Percentiles rank a stretch among this genome's conserved stretches.
These are phyloP conservation scores for Ochlodes sylvanus DNA, from an alignment of 2,888 invertebrate species.

Conservation along the genomic window DNA sequence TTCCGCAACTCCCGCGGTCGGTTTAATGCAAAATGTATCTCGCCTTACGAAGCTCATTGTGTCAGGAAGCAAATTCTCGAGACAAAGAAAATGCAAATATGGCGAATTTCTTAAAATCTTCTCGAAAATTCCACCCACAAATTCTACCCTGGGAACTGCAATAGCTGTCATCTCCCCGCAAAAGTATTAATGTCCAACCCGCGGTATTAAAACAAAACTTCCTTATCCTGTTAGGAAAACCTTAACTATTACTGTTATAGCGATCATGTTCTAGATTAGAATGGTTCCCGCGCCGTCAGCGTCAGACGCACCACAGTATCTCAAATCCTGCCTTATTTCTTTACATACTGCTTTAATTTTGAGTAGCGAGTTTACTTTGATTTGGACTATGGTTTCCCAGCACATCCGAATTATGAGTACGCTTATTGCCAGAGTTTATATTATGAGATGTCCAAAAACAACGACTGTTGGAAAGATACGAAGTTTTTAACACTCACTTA, in stretches of 20 bases:
- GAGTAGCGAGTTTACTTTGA: background rate
- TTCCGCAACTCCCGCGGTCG: slow-evolving; percentile 16
- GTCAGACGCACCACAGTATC: background rate
- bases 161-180: slow-evolving; percentile 34
- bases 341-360: background rate
- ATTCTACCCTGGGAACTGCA: slow-evolving; percentile 22
- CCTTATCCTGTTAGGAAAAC: slow-evolving; percentile 21
- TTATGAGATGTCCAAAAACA: slow-evolving; percentile 18
- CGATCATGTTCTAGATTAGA: slow-evolving; percentile 26
- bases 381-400: slow-evolving; percentile 8
- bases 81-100: slow-evolving; percentile 37
- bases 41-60: slow-evolving; percentile 30
- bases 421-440: slow-evolving; percentile 21
- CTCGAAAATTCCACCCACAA: slow-evolving; percentile 27
- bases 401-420: background rate
- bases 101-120: slow-evolving; percentile 32
- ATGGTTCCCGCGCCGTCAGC: slow-evolving; percentile 1
- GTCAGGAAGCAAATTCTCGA: slow-evolving; percentile 29
- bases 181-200: slow-evolving; percentile 29
- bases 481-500: slow-evolving; percentile 5
- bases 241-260: slow-evolving; percentile 35
- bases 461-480: slow-evolving; percentile 21
- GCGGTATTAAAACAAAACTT: slow-evolving; percentile 36
- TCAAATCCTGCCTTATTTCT: slow-evolving; percentile 7
- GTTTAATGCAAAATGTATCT: slow-evolving; percentile 33